These are phyloP conservation scores for Grammomys surdaster DNA, from an alignment of 2,113 vertebrate species.

Conservation along the genomic window DNA sequence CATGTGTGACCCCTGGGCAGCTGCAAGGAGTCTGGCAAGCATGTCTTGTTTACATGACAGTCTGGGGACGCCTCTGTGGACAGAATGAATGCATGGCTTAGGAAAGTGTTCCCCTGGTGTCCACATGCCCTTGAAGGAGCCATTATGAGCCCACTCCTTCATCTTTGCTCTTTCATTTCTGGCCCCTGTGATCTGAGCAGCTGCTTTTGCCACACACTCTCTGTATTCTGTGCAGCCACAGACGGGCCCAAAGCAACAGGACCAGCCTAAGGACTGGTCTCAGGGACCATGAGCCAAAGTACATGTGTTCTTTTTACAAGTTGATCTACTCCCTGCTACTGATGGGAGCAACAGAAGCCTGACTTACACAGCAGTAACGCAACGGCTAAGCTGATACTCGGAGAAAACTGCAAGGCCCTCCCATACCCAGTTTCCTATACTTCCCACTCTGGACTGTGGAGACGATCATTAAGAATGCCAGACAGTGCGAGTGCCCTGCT, in stretches of 20 bases:
- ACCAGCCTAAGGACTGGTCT: background rate
- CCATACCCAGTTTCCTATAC: background rate
- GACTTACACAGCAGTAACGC: background rate
- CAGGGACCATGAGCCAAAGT: no score
- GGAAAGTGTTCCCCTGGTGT: background rate
- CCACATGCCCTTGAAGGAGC: background rate
- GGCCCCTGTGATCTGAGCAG: background rate
- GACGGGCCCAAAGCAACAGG: background rate
- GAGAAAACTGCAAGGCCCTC: background rate
- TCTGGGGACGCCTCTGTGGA: background rate
- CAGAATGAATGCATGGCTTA: background rate
- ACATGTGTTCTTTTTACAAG: background rate
- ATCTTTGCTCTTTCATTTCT: background rate
- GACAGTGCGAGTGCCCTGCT: fast-evolving
- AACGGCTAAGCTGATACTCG: background rate
- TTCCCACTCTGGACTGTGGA: background rate
- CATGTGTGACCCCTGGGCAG: background rate
- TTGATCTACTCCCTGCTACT: background rate
- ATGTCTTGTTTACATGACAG: background rate
- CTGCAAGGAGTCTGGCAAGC: background rate
- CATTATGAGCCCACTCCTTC: background rate
- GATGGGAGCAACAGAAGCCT: background rate
- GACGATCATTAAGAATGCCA: background rate
- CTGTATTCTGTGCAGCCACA: no score
- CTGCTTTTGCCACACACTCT: background rate